Evolutionary conservation across 2,888 invertebrate species (phyloP).

Genomic region (Aphidoletes aphidimyza): DNA sequence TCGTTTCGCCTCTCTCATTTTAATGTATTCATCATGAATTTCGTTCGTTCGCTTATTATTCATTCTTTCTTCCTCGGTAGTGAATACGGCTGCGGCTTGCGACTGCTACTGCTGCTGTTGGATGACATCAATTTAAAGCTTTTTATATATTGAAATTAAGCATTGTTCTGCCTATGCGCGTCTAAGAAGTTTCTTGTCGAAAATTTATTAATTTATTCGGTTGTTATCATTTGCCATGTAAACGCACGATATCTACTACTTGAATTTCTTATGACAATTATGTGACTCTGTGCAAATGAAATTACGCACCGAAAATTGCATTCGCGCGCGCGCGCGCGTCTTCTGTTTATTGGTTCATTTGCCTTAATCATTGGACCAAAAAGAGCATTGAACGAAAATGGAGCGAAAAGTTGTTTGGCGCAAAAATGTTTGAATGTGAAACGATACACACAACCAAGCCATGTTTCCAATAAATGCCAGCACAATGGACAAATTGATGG

Average conservation of each 20-base stretch:
- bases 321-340: not conserved
- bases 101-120: not conserved
- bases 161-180: constrained; percentile 28
- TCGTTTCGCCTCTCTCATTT: not conserved
- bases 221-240: constrained; percentile 30
- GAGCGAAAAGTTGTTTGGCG: not conserved
- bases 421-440: not conserved
- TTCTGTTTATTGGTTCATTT: constrained; percentile 36
- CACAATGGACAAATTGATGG: constrained; percentile 14
- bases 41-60: not conserved
- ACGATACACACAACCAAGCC: not conserved
- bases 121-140: not conserved
- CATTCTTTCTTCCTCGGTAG: not conserved
- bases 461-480: not conserved
- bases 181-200: constrained; percentile 32
- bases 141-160: not conserved
- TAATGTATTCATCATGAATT: constrained; percentile 3
- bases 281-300: not conserved
- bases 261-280: not conserved
- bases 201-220: constrained; percentile 49
- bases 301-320: too few relatives aligned
- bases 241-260: not conserved
- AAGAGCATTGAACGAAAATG: constrained; percentile 51
- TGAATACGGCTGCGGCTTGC: too few relatives aligned
- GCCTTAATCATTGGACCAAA: constrained; percentile 44